These are phyloP conservation scores for Phrynocephalus versicolor DNA, from an alignment of 2,113 vertebrate genomes.

Conservation along the genomic window DNA sequence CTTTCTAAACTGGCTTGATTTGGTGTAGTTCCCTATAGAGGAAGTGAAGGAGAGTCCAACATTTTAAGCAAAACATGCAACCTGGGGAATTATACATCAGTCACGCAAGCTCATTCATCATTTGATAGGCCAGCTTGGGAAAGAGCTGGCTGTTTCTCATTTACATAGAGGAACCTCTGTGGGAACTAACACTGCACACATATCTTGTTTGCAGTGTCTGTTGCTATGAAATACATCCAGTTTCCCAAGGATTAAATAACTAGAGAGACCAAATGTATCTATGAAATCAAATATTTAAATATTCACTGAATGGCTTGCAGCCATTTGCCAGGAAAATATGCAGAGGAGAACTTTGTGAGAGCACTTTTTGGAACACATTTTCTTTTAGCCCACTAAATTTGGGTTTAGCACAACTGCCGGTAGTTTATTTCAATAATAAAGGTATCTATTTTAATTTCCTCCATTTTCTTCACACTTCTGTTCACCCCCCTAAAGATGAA, in stretches of 20 bases:
- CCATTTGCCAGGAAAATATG: not conserved
- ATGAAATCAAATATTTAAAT: not conserved
- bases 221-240: not conserved
- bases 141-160: not conserved
- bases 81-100: conserved; percentile 35
- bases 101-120: not conserved
- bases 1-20: conserved; percentile 34
- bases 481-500: conserved; percentile 1
- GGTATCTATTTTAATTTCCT: not conserved
- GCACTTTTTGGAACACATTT: not conserved
- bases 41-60: not conserved
- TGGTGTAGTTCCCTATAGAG: not conserved
- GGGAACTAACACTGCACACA: not conserved
- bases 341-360: not conserved
- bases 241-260: not conserved
- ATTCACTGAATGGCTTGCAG: not conserved
- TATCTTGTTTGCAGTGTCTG: not conserved
- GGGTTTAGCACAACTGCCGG: not conserved
- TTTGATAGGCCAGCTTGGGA: too few relatives aligned
- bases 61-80: conserved; percentile 20
- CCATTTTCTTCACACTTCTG: not conserved
- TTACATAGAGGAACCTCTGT: not conserved
- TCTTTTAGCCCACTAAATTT: not conserved
- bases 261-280: not conserved
- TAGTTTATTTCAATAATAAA: not conserved